These are phyloP conservation scores for Mesocricetus auratus DNA, from an alignment of 2,113 vertebrate genomes.

Conservation along the genomic window DNA sequence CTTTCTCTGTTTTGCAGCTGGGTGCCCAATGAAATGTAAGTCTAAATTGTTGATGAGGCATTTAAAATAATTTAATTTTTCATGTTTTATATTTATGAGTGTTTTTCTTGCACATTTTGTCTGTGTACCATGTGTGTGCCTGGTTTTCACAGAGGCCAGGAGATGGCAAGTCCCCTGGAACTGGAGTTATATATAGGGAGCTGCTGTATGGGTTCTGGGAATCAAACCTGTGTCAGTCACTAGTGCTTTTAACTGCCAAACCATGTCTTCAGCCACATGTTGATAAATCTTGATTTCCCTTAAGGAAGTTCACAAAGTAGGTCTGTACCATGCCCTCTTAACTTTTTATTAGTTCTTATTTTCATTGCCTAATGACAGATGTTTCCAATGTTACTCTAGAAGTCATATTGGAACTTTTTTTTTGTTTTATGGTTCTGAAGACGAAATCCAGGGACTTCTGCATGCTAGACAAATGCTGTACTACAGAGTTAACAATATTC, in stretches of 20 bases:
- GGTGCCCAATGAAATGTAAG: not conserved
- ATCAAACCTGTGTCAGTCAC: not conserved
- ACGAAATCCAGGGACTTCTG: not conserved
- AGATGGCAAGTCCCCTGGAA: not conserved
- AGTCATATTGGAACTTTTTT: constrained; percentile 7
- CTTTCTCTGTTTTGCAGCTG: not conserved
- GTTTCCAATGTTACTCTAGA: not conserved
- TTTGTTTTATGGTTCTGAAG: not conserved
- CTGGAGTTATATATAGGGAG: not conserved
- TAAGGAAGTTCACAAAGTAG: not conserved
- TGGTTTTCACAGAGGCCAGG: not conserved
- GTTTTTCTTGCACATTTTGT: not conserved
- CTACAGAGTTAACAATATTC: not conserved
- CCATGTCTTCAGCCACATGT: not conserved
- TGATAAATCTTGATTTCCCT: not conserved
- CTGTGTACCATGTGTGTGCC: not conserved
- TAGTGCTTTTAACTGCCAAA: not conserved
- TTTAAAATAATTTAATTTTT: not conserved
- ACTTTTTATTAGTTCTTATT: constrained; percentile 35
- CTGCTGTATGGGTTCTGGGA: not conserved
- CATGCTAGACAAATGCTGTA: not conserved
- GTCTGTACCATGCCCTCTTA: not conserved
- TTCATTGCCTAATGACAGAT: constrained; percentile 17
- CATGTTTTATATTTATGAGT: not conserved
- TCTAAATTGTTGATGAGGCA: not conserved